Percentiles rank a stretch among this genome's conserved stretches.
Conservation (phyloP, 2,888 invertebrate species). For the Hypsopygia costalis region DNA sequence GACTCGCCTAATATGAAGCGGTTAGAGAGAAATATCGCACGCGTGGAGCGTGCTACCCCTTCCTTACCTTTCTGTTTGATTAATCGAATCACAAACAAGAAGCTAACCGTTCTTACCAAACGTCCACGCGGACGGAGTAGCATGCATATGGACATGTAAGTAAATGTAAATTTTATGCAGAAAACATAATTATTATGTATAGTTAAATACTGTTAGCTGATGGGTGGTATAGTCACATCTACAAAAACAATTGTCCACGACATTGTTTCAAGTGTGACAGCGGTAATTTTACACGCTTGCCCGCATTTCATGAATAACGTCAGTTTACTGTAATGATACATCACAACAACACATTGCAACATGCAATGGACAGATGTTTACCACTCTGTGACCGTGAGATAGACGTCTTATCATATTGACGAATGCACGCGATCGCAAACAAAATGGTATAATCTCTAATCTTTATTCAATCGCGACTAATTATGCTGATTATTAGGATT, state of each 20-base stretch:
- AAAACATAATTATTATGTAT: too few relatives aligned
- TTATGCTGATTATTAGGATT: not conserved
- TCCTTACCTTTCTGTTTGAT: too few relatives aligned
- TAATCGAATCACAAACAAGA: too few relatives aligned
- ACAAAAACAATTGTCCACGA: constrained; percentile 21
- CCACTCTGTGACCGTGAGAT: constrained; percentile 32
- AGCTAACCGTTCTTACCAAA: too few relatives aligned
- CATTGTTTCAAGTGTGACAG: constrained; percentile 25
- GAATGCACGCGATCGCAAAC: constrained; percentile 31
- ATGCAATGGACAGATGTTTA: constrained; percentile 39
- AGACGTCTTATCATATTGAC: constrained; percentile 37
- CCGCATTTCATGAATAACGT: constrained; percentile 26
- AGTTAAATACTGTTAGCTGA: too few relatives aligned
- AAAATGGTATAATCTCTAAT: constrained; percentile 32
- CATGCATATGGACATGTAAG: too few relatives aligned
- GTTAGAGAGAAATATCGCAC: too few relatives aligned
- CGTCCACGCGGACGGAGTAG: too few relatives aligned
- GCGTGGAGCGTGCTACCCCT: too few relatives aligned
- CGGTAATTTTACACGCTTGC: constrained; percentile 23
- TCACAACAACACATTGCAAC: constrained; percentile 7
- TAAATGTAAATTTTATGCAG: too few relatives aligned
- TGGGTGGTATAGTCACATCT: not conserved
- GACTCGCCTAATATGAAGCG: too few relatives aligned
- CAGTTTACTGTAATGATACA: constrained; percentile 1
- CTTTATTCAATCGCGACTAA: constrained; percentile 20